These are phyloP conservation scores for Ctenochaetus hawaiiensis DNA, from an alignment of 2,797 vertebrate genomes.

Conservation along the genomic window DNA sequence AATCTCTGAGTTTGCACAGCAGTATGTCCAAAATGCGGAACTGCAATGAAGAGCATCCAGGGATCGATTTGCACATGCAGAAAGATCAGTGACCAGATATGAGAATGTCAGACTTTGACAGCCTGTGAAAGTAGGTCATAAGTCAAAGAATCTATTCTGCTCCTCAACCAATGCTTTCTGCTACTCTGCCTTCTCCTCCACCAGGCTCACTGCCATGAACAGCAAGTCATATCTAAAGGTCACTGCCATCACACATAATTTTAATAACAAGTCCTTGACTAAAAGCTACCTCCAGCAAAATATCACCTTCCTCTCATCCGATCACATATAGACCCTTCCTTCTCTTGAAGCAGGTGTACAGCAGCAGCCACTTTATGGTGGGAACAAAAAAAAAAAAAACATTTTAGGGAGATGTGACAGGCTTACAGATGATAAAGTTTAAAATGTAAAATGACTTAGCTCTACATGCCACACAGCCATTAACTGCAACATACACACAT, in stretches of 20 bases:
- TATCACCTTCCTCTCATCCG: background rate
- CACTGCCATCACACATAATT: slow-evolving; percentile 6
- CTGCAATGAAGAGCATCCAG: background rate
- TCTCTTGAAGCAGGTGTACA: background rate
- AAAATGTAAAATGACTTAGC: background rate
- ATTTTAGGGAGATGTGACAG: background rate
- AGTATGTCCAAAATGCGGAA: background rate
- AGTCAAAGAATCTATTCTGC: background rate
- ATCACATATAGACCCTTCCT: background rate
- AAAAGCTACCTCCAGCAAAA: slow-evolving; percentile 12
- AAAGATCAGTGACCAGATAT: background rate
- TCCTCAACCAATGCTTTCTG: background rate
- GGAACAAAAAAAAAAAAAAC: background rate
- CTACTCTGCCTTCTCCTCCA: background rate
- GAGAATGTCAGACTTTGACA: background rate
- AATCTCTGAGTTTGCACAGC: too few relatives aligned
- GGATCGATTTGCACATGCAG: background rate
- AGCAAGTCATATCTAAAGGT: slow-evolving; percentile 13
- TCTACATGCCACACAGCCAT: background rate
- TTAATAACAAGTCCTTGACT: slow-evolving; percentile 16
- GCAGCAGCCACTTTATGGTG: background rate
- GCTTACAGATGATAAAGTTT: background rate
- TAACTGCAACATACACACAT: background rate
- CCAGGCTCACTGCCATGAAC: background rate
- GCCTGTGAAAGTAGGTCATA: background rate